phyloP scores from a whole-genome alignment of 2,888 invertebrate species.

The Chaitophorus viminalis region DNA sequence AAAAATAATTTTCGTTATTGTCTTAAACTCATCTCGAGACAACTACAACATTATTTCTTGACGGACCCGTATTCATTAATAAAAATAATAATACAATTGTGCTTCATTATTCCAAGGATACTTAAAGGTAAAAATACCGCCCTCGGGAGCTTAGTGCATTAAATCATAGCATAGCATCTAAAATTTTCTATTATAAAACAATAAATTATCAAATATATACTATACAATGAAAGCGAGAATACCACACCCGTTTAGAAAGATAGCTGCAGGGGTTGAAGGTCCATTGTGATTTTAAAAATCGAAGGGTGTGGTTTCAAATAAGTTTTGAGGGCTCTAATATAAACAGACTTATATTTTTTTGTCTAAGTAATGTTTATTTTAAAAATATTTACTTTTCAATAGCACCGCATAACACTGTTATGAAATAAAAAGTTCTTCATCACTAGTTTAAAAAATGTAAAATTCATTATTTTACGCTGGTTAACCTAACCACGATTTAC shows the following conservation, averaged over 20 bases:
- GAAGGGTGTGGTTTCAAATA: conserved; percentile 49
- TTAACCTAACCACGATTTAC: too few species aligned
- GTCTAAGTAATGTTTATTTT: neutral
- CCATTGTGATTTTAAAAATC: conserved; percentile 53
- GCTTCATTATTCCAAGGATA: conserved; percentile 32
- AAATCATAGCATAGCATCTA: conserved; percentile 19
- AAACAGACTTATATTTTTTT: conserved; percentile 19
- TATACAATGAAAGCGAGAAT: conserved; percentile 18
- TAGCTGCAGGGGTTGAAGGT: conserved; percentile 50
- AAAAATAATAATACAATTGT: conserved; percentile 43
- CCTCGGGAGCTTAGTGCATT: conserved; percentile 9
- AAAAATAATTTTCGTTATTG: neutral
- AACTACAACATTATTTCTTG: neutral
- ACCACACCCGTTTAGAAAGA: conserved; percentile 51
- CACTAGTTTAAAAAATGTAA: neutral
- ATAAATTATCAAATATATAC: conserved; percentile 45
- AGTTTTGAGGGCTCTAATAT: conserved; percentile 15
- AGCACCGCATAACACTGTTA: neutral
- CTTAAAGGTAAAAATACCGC: conserved; percentile 39
- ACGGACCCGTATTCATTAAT: conserved; percentile 27
- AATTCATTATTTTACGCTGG: neutral
- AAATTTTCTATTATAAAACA: conserved; percentile 44
- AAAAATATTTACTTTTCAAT: conserved; percentile 1
- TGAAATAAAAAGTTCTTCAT: neutral
- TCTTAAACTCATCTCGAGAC: conserved; percentile 2